Evolutionary conservation across 1,140 invertebrate species (phyloP).

Genomic region (Charaxes varanes): DNA sequence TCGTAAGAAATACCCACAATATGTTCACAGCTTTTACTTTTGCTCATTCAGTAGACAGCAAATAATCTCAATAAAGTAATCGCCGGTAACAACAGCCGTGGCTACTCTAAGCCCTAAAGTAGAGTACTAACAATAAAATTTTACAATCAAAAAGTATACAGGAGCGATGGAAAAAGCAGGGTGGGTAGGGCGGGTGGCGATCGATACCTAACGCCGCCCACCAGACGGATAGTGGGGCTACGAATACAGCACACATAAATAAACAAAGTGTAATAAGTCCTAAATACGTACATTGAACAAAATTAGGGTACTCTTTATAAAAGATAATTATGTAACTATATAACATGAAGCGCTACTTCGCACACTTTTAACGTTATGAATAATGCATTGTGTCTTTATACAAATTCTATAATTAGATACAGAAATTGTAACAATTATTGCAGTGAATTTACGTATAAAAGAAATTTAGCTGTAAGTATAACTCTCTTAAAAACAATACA

Average conservation of each 20-base stretch:
- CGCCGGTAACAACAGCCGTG: background rate
- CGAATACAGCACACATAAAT: constrained; percentile 10
- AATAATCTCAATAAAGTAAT: constrained; percentile 1
- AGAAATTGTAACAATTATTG: too few relatives aligned
- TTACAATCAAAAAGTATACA: constrained; percentile 32
- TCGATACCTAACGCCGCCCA: constrained; percentile 52
- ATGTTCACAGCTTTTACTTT: too few relatives aligned
- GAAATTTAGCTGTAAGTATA: too few relatives aligned
- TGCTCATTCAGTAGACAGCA: background rate
- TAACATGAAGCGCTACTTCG: too few relatives aligned
- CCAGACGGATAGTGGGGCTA: constrained; percentile 22
- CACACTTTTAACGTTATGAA: too few relatives aligned
- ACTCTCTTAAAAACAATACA: background rate
- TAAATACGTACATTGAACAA: background rate
- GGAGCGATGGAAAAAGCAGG: constrained; percentile 28
- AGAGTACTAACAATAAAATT: constrained; percentile 37
- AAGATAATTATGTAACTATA: background rate
- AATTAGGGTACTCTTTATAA: background rate
- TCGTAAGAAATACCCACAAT: too few relatives aligned
- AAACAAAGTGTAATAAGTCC: background rate
- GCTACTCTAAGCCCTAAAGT: background rate
- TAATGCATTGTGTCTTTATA: too few relatives aligned
- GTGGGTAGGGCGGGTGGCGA: constrained; percentile 40
- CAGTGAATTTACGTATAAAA: too few relatives aligned
- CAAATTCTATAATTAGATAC: too few relatives aligned